These are phyloP conservation scores for Hyposoter didymator DNA, from an alignment of 2,888 invertebrate genomes.

Conservation along the genomic window DNA sequence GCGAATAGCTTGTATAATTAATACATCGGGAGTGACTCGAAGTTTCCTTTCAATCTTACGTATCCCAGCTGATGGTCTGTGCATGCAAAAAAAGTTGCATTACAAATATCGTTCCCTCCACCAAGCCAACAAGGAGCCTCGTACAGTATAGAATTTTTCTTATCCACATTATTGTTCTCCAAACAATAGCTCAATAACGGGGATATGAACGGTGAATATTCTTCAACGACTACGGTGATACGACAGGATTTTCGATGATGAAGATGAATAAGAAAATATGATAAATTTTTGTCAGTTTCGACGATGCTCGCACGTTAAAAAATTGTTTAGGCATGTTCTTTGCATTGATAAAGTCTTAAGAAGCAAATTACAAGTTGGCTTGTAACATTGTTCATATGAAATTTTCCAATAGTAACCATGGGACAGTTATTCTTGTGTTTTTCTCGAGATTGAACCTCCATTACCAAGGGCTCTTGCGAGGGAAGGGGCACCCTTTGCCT, in stretches of 20 bases:
- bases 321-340: slow-evolving; percentile 3
- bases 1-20: slow-evolving; percentile 65
- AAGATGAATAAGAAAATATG: slow-evolving; percentile 10
- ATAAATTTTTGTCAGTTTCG: background rate
- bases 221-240: slow-evolving; percentile 31
- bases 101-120: slow-evolving; percentile 11
- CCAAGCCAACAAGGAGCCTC: slow-evolving; percentile 7
- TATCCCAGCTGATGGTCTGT: slow-evolving; percentile 38
- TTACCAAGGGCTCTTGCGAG: slow-evolving; percentile 56
- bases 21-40: slow-evolving; percentile 65
- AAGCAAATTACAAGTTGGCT: slow-evolving; percentile 41
- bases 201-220: slow-evolving; percentile 22
- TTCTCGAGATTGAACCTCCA: slow-evolving; percentile 65
- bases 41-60: slow-evolving; percentile 61
- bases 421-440: slow-evolving; percentile 56
- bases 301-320: background rate
- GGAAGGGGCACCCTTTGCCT: slow-evolving; percentile 51
- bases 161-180: slow-evolving; percentile 23
- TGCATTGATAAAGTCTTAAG: slow-evolving; percentile 4
- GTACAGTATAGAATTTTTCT: slow-evolving; percentile 12
- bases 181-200: slow-evolving; percentile 12
- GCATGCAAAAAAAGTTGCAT: slow-evolving; percentile 23
- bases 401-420: slow-evolving; percentile 48
- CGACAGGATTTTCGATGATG: slow-evolving; percentile 40
- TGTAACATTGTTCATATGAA: slow-evolving; percentile 1